Conservation (phyloP, 2,797 vertebrate genomes). For the Neoniphon sammara region DNA sequence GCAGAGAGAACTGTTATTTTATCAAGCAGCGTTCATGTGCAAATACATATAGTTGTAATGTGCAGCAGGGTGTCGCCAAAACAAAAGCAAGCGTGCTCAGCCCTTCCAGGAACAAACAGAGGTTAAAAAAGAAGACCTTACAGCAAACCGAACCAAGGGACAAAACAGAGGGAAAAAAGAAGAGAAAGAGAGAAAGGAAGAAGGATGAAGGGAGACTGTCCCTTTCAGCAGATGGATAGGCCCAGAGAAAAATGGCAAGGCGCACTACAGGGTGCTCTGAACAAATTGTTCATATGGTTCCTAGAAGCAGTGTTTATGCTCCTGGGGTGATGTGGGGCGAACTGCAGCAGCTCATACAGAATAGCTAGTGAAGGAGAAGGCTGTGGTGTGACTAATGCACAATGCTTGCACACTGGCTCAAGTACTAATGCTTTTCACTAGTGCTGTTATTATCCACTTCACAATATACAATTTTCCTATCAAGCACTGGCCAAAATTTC, state of each 20-base stretch:
- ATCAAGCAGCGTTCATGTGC: slow-evolving; percentile 22
- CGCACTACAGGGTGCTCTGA: slow-evolving; percentile 38
- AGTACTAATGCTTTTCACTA: neutral
- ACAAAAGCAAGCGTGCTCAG: slow-evolving; percentile 58
- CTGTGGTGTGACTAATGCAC: slow-evolving; percentile 16
- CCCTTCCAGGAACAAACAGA: slow-evolving; percentile 58
- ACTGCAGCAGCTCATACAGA: slow-evolving; percentile 40
- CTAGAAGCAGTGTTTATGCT: slow-evolving; percentile 53
- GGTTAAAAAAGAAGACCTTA: slow-evolving; percentile 51
- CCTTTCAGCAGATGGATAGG: slow-evolving; percentile 55
- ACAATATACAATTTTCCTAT: slow-evolving; percentile 8
- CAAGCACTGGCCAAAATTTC: neutral
- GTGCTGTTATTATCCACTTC: slow-evolving; percentile 5
- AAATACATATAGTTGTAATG: slow-evolving; percentile 16
- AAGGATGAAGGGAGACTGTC: slow-evolving; percentile 49
- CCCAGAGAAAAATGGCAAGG: slow-evolving; percentile 50
- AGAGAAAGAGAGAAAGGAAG: slow-evolving; percentile 18
- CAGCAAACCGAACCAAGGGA: slow-evolving; percentile 32
- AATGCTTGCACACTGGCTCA: slow-evolving; percentile 16
- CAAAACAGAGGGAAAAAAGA: slow-evolving; percentile 21
- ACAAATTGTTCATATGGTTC: slow-evolving; percentile 65
- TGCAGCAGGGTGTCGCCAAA: slow-evolving; percentile 53
- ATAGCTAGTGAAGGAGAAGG: neutral
- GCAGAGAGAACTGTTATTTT: slow-evolving; percentile 39
- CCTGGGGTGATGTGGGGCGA: slow-evolving; percentile 51